Conservation (phyloP, 2,888 invertebrate genomes). For the Luperina nickerlii region DNA sequence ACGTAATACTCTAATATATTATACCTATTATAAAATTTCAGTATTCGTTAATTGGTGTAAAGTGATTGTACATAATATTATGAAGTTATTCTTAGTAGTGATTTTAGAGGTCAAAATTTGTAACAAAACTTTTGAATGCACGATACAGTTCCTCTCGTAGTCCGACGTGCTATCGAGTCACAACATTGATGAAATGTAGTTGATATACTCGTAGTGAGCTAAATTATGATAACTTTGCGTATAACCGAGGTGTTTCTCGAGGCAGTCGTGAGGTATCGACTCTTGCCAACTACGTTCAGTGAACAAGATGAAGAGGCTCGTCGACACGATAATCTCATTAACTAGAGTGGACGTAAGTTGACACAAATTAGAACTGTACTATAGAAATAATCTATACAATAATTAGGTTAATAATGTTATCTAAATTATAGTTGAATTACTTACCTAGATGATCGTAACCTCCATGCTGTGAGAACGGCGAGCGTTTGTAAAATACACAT, state of each 20-base stretch:
- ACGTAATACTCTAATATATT: conserved; percentile 77
- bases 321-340: conserved; percentile 77
- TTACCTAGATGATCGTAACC: conserved; percentile 68
- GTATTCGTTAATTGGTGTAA: conserved; percentile 77
- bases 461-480: conserved; percentile 69
- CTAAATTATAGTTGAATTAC: conserved; percentile 78
- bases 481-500: conserved; percentile 80
- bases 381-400: conserved; percentile 82
- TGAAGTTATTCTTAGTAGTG: conserved; percentile 74
- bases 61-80: conserved; percentile 79
- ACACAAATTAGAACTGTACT: conserved; percentile 81
- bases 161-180: conserved; percentile 87
- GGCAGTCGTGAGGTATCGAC: conserved; percentile 69
- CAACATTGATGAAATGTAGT: conserved; percentile 79
- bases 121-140: conserved; percentile 86
- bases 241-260: conserved; percentile 78
- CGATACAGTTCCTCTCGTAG: conserved; percentile 90
- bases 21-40: conserved; percentile 69
- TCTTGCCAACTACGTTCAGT: conserved; percentile 81
- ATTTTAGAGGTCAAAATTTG: conserved; percentile 84
- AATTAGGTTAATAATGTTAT: conserved; percentile 81
- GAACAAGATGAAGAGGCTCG: conserved; percentile 78
- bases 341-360: conserved; percentile 78
- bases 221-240: conserved; percentile 63
- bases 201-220: conserved; percentile 65